A percentile compares a stretch with the other conserved stretches of the same genome.
Conservation (phyloP, 2,888 invertebrate genomes). For the Tupiocoris notatus region DNA sequence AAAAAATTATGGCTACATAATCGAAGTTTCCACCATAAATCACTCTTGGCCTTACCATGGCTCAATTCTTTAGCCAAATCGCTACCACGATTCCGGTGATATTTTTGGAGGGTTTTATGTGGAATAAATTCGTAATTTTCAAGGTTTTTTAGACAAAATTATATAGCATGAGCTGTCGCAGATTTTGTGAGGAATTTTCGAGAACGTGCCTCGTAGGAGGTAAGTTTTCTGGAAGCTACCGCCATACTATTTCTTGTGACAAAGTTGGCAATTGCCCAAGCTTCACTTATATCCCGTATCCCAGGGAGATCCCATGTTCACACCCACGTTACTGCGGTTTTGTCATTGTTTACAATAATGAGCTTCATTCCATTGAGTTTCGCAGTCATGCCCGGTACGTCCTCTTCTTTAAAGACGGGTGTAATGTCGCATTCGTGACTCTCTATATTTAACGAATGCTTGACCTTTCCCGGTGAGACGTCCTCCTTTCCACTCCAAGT, state of each 20-base stretch:
- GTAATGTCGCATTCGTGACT: slow-evolving; percentile 42
- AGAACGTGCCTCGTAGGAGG: too few relatives aligned
- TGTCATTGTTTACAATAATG: slow-evolving; percentile 38
- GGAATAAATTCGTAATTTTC: too few relatives aligned
- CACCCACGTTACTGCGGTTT: slow-evolving; percentile 8
- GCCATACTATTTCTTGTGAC: neutral
- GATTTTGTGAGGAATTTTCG: too few relatives aligned
- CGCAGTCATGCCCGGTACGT: slow-evolving; percentile 29
- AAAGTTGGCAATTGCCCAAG: neutral
- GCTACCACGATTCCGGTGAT: too few relatives aligned
- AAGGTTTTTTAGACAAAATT: too few relatives aligned
- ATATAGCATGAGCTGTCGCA: too few relatives aligned
- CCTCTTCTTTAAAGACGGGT: slow-evolving; percentile 33
- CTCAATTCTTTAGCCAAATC: too few relatives aligned
- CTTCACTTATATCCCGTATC: too few relatives aligned
- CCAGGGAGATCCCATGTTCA: slow-evolving; percentile 1
- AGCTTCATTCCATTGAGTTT: slow-evolving; percentile 38
- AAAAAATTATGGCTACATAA: too few relatives aligned
- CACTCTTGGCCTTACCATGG: too few relatives aligned
- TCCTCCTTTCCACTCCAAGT: slow-evolving; percentile 24
- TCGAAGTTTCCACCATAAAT: too few relatives aligned
- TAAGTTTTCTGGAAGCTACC: neutral
- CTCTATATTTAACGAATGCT: slow-evolving; percentile 39
- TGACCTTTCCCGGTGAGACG: slow-evolving; percentile 34
- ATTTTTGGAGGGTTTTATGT: too few relatives aligned